Percentiles rank a stretch among this genome's conserved stretches.
Conservation (phyloP, 1,140 invertebrate genomes). For the Diprion similis region DNA sequence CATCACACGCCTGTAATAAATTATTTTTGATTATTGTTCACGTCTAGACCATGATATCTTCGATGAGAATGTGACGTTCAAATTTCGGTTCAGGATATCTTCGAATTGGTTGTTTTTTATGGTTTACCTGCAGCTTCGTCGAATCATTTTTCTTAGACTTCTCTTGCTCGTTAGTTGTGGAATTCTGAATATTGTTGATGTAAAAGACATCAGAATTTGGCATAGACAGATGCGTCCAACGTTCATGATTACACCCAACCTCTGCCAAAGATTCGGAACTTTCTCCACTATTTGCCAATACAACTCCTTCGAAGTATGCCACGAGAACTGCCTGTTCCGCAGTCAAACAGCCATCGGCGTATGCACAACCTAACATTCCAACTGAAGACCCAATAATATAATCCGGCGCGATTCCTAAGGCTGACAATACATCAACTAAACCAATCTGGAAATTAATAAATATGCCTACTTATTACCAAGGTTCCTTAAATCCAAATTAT, state of each 20-base stretch:
- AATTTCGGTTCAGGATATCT: too few relatives aligned
- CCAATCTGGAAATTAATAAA: slow-evolving; percentile 67
- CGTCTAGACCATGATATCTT: too few relatives aligned
- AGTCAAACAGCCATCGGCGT: slow-evolving; percentile 85
- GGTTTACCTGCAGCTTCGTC: slow-evolving; percentile 65
- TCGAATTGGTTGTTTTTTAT: too few relatives aligned
- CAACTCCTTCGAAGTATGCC: slow-evolving; percentile 69
- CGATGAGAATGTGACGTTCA: too few relatives aligned
- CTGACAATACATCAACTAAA: slow-evolving; percentile 77
- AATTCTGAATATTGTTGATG: slow-evolving; percentile 90
- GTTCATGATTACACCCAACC: slow-evolving; percentile 63
- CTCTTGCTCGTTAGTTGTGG: slow-evolving; percentile 85
- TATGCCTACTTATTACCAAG: background rate
- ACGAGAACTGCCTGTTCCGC: slow-evolving; percentile 82
- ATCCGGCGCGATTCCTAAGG: slow-evolving; percentile 77
- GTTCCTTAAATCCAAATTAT: too few relatives aligned
- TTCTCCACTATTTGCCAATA: slow-evolving; percentile 65
- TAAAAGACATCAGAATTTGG: slow-evolving; percentile 74
- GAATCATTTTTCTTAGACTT: slow-evolving; percentile 76
- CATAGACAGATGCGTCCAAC: slow-evolving; percentile 67
- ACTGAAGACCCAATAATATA: slow-evolving; percentile 88
- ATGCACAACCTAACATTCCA: slow-evolving; percentile 85
- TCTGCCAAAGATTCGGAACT: slow-evolving; percentile 82
- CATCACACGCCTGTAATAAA: too few relatives aligned
- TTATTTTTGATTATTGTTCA: too few relatives aligned